These are phyloP conservation scores for Spicauda simplicius DNA, from an alignment of 2,888 invertebrate species.

Conservation along the genomic window DNA sequence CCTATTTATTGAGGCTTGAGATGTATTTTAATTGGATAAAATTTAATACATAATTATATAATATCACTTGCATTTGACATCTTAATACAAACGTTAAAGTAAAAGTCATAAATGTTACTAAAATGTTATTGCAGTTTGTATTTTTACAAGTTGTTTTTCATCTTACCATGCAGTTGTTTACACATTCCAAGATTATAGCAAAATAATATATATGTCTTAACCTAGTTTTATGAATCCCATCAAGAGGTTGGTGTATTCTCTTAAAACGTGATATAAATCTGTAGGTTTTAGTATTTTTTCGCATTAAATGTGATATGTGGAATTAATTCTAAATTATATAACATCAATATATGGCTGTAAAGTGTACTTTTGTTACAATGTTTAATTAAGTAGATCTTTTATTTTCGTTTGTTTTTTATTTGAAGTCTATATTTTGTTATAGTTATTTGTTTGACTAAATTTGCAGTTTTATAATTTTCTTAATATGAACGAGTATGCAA, in stretches of 20 bases:
- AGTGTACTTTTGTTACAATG: not conserved
- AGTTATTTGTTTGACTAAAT: slow-evolving; percentile 4
- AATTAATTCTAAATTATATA: slow-evolving; percentile 1
- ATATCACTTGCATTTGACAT: not conserved
- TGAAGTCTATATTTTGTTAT: not conserved
- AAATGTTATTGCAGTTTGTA: not conserved
- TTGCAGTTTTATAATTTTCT: slow-evolving; percentile 1
- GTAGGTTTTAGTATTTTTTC: not conserved
- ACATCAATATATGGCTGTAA: not conserved
- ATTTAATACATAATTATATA: not conserved
- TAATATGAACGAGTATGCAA: slow-evolving; percentile 19
- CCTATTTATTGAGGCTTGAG: not conserved
- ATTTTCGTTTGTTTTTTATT: not conserved
- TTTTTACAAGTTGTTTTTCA: not conserved
- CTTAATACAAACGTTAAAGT: no score
- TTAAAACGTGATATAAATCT: slow-evolving; percentile 1
- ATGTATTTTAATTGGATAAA: not conserved
- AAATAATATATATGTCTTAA: not conserved
- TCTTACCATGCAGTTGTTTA: not conserved
- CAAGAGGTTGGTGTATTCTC: not conserved
- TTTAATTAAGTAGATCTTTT: not conserved
- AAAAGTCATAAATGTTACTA: no score
- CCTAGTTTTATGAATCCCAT: not conserved
- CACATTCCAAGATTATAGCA: slow-evolving; percentile 19
- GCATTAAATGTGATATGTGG: slow-evolving; percentile 2